phyloP scores from a whole-genome alignment of 2,797 vertebrate genomes.

The Heterohyrax brucei region DNA sequence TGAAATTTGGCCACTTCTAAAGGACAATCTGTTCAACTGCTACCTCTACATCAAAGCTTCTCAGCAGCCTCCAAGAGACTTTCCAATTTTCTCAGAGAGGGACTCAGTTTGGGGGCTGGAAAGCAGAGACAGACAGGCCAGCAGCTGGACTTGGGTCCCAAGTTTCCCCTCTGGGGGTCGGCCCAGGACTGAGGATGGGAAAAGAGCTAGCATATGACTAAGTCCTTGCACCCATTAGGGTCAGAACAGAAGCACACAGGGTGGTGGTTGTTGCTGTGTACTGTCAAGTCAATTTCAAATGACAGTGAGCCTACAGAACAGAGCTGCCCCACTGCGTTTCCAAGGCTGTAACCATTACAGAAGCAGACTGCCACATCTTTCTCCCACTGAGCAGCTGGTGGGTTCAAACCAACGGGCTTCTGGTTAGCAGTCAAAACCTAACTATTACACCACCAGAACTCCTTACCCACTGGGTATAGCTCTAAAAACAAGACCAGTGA shows the following conservation, averaged over 20 bases:
- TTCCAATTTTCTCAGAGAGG: conserved; percentile 84
- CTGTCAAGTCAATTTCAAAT: background rate
- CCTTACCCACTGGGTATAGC: background rate
- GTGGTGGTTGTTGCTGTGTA: background rate
- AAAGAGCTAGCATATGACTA: conserved; percentile 59
- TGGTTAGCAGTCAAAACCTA: background rate
- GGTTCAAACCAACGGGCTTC: background rate
- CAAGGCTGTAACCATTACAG: background rate
- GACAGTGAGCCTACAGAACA: background rate
- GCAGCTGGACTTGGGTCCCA: conserved; percentile 81
- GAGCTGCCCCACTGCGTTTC: background rate
- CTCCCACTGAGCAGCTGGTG: background rate
- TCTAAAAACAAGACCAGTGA: conserved; percentile 69
- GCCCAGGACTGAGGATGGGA: conserved; percentile 80
- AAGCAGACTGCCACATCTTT: background rate
- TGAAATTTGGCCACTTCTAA: conserved; percentile 84
- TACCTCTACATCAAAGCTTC: conserved; percentile 85
- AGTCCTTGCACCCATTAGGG: conserved; percentile 16
- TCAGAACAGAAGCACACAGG: conserved; percentile 66
- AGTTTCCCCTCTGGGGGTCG: conserved; percentile 80
- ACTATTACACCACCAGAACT: background rate
- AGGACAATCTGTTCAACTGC: conserved; percentile 86
- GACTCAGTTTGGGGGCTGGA: conserved; percentile 83
- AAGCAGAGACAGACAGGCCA: conserved; percentile 80
- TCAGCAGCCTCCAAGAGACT: conserved; percentile 77